These are phyloP conservation scores for Chinchilla lanigera DNA, from an alignment of 2,113 vertebrate genomes.

Conservation along the genomic window DNA sequence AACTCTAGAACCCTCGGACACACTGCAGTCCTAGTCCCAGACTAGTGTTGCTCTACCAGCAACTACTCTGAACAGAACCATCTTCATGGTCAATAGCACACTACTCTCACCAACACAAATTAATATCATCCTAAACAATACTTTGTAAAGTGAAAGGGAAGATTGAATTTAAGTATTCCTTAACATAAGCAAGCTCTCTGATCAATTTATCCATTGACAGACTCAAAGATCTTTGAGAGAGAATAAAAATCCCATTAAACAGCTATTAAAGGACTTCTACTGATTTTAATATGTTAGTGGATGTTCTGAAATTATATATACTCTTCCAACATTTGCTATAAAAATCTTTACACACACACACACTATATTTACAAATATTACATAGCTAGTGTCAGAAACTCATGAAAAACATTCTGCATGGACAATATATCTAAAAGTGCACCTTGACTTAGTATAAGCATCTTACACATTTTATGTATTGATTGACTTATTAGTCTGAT, in stretches of 20 bases:
- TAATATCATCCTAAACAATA: background rate
- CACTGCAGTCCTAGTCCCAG: background rate
- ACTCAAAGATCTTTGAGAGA: background rate
- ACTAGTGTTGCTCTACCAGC: background rate
- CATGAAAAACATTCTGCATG: background rate
- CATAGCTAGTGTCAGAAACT: background rate
- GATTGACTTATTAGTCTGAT: background rate
- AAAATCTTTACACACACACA: background rate
- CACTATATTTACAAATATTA: background rate
- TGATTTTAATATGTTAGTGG: background rate
- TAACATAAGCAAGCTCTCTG: background rate
- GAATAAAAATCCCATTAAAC: background rate
- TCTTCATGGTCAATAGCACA: background rate
- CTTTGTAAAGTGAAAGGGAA: background rate
- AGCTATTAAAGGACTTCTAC: background rate
- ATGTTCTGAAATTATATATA: background rate
- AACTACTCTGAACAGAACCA: background rate
- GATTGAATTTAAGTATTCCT: background rate
- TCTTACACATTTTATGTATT: background rate
- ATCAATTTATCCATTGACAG: background rate
- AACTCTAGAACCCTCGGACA: background rate
- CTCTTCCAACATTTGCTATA: background rate
- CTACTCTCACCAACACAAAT: background rate
- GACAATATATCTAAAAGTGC: background rate
- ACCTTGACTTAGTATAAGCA: background rate